phyloP scores from a whole-genome alignment of 2,113 vertebrate species.

The Shinisaurus crocodilurus region DNA sequence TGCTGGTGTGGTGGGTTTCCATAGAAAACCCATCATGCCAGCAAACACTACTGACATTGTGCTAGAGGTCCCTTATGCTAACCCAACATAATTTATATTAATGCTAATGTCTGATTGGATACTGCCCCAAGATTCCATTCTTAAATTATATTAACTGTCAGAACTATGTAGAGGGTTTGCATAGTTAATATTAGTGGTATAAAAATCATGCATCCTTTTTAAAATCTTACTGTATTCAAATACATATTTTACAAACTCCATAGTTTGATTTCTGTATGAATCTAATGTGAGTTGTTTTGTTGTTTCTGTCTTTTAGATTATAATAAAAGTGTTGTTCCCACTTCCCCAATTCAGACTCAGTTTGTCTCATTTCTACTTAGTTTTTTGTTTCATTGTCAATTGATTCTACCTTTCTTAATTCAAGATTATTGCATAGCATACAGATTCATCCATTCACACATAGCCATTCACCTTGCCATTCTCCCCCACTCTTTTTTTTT shows the following conservation, averaged over 20 bases:
- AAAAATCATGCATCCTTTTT: background rate
- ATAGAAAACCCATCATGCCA: too few relatives aligned
- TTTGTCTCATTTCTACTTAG: background rate
- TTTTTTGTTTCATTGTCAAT: background rate
- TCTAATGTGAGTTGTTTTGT: background rate
- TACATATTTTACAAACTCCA: too few relatives aligned
- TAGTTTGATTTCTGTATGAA: too few relatives aligned
- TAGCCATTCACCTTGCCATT: background rate
- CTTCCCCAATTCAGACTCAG: background rate
- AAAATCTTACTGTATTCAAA: too few relatives aligned
- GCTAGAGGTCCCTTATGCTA: too few relatives aligned
- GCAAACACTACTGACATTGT: too few relatives aligned
- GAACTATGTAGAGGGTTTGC: background rate
- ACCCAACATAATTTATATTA: too few relatives aligned
- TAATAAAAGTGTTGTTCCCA: background rate
- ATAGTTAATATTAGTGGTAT: background rate
- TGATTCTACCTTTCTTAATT: background rate
- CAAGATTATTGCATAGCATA: background rate
- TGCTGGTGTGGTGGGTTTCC: too few relatives aligned
- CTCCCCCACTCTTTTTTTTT: background rate
- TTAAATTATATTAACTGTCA: background rate
- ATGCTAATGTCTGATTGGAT: too few relatives aligned
- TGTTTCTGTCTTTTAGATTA: background rate
- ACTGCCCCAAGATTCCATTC: background rate
- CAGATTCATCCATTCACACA: background rate